phyloP scores from a whole-genome alignment of 1,140 invertebrate genomes.

The Ceratina australensis region DNA sequence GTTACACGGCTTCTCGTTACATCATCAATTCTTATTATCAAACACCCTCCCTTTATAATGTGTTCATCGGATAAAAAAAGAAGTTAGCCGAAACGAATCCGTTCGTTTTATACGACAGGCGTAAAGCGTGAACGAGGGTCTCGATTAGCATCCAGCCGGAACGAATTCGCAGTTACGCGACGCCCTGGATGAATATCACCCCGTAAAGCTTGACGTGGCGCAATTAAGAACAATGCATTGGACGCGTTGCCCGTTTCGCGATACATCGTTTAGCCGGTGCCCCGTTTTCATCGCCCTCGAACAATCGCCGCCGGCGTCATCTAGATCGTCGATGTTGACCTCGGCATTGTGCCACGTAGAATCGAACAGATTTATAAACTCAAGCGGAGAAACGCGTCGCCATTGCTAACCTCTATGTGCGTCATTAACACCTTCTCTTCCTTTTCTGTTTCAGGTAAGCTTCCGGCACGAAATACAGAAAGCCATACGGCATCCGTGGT shows the following conservation, averaged over 20 bases:
- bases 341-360: conserved; percentile 34
- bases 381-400: conserved; percentile 34
- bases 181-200: conserved; percentile 7
- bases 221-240: conserved; percentile 32
- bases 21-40: not conserved
- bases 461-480: conserved; percentile 18
- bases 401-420: conserved; percentile 46
- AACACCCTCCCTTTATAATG: not conserved
- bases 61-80: not conserved
- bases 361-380: conserved; percentile 56
- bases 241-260: conserved; percentile 3
- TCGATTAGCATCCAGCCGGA: conserved; percentile 13
- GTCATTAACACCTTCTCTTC: conserved; percentile 57
- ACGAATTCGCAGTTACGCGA: conserved; percentile 33
- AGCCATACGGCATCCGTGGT: not conserved
- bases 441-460: conserved; percentile 63
- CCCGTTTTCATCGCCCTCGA: not conserved
- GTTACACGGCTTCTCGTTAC: too few species aligned
- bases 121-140: conserved; percentile 7
- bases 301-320: not conserved
- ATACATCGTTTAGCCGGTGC: not conserved
- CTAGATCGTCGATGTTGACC: conserved; percentile 47
- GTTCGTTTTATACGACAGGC: conserved; percentile 1
- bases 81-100: not conserved
- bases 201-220: conserved; percentile 17